phyloP scores from a whole-genome alignment of 2,797 vertebrate genomes.

The Pseudocheirus occidentalis region DNA sequence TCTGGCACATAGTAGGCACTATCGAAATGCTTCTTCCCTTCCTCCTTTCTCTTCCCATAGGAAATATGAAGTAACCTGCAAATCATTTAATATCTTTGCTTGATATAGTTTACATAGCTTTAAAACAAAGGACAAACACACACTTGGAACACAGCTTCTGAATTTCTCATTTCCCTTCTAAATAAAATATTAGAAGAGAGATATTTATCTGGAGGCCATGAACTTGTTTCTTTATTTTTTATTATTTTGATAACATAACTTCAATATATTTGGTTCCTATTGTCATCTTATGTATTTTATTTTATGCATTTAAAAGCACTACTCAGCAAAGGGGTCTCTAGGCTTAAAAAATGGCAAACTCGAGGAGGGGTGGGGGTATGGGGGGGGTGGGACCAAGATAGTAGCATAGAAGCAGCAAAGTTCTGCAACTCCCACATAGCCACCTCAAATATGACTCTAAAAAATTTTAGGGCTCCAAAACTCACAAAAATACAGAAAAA shows the following conservation, averaged over 20 bases:
- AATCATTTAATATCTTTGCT: neutral
- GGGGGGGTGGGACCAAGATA: too few species aligned
- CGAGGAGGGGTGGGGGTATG: too few species aligned
- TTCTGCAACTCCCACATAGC: too few species aligned
- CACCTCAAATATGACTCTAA: too few species aligned
- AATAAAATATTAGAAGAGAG: neutral
- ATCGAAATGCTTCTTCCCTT: too few species aligned
- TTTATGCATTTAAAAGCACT: neutral
- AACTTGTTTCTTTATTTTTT: neutral
- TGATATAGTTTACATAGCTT: neutral
- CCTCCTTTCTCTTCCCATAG: neutral
- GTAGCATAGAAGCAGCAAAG: too few species aligned
- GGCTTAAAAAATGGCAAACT: neutral
- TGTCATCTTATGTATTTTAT: neutral
- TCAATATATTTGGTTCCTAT: neutral
- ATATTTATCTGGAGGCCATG: neutral
- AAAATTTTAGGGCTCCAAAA: too few species aligned
- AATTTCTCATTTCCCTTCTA: neutral
- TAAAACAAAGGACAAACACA: neutral
- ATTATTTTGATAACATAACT: neutral
- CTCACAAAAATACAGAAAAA: too few species aligned
- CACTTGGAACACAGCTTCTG: neutral
- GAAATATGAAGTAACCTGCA: neutral
- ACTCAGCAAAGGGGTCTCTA: neutral
- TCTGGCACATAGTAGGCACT: neutral